A percentile compares a stretch with the other conserved stretches of the same genome.
These are phyloP conservation scores for Solen grandis DNA, from an alignment of 1,140 invertebrate species.

Conservation along the genomic window DNA sequence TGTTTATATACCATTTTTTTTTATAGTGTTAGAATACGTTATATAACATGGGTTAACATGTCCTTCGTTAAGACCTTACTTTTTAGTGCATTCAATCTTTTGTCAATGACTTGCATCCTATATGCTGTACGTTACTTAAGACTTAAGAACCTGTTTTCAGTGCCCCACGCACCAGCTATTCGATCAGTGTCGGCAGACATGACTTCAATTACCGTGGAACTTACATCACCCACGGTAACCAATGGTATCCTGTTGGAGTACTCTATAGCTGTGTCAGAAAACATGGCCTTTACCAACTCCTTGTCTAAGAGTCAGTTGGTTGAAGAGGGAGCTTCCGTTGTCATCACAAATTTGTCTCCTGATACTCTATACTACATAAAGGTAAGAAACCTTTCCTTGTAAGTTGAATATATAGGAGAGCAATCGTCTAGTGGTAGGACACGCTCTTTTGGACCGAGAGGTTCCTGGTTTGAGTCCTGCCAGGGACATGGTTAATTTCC, in stretches of 20 bases:
- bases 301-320: conserved; percentile 43
- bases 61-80: too few relatives aligned
- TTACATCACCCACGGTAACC: conserved; percentile 54
- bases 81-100: too few relatives aligned
- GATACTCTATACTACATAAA: conserved; percentile 67
- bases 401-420: neutral
- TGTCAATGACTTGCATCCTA: too few relatives aligned
- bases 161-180: conserved; percentile 65
- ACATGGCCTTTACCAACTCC: conserved; percentile 47
- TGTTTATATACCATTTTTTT: too few relatives aligned
- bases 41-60: too few relatives aligned
- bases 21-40: too few relatives aligned
- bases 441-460: too few relatives aligned
- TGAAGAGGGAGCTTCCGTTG: neutral
- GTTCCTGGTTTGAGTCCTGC: too few relatives aligned
- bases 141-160: too few relatives aligned
- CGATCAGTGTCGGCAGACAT: conserved; percentile 36
- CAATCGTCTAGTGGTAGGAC: too few relatives aligned
- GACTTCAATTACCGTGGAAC: conserved; percentile 63
- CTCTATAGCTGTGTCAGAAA: conserved; percentile 58
- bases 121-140: too few relatives aligned
- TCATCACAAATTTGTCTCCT: conserved; percentile 55
- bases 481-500: too few relatives aligned
- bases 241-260: conserved; percentile 71
- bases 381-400: conserved; percentile 44